Evolutionary conservation across 1,140 invertebrate genomes (phyloP), one percentile per base, ranked within the genome.

Genomic region (Atopsyche davidsoni): DNA sequence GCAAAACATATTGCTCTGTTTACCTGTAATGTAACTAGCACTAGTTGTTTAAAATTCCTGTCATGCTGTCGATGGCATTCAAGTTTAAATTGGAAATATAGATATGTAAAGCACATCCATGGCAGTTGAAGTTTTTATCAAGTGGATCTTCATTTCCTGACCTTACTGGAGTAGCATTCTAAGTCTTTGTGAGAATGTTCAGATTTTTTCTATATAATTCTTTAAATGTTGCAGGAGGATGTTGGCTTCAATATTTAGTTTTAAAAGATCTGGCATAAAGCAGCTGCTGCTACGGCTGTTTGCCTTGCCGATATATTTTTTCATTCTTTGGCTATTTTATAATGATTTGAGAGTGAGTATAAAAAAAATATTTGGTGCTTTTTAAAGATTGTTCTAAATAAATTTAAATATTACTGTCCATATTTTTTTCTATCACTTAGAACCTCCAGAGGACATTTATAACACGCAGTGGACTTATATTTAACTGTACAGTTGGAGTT

Each of bases 301-400:
- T 17, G 67, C 85, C 0, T 60, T 93, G 10, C 92, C 92, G 1
- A 70, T 88, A 10, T 83, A 85, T 35, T 85, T 87, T 64, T 79
- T 83, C 10, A 69, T 92, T 6, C 58, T 94, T 11, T 92, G 87
- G 79, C 67, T 86, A 4, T 86, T 93, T 54, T 94, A 92, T 61
- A 83, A 79, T 44, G 82, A 81, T 59, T 72, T 81, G 49, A 73
- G 80, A 64, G 80, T 83, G 70, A 67, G 58, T 55, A 25, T 41
- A 28, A 38, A 19, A 18, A 38, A 23, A 4, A 9, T 41, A 10
- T 17, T 21, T 3, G 13, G 22, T 23, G 35, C 35, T 17, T 7
- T 7, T 28, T 7, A 6, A 28, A 28, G 24, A 28, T 4, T 28
- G n/a, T 28, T n/a, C 24, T n/a, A 28, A 28, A 28, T n/a, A 6